Evolutionary conservation across 2,888 invertebrate genomes (phyloP).

Genomic region (Tinea trinotella): DNA sequence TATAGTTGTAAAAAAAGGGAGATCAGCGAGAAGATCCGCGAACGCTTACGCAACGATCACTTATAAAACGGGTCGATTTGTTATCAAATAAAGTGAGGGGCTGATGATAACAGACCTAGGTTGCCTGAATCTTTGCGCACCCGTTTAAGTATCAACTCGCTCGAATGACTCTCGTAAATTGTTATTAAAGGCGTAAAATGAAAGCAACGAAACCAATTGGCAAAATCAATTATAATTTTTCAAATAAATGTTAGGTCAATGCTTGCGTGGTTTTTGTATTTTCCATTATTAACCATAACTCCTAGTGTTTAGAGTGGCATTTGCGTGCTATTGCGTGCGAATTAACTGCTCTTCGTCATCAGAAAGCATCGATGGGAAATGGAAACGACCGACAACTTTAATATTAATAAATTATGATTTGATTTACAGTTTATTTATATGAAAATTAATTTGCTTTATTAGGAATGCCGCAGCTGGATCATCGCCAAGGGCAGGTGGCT

Average conservation of each 20-base stretch:
- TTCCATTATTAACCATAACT: background rate
- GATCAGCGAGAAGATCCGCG: background rate
- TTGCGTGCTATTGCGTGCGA: background rate
- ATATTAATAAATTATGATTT: too few species aligned
- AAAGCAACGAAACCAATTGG: background rate
- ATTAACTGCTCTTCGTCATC: background rate
- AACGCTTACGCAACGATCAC: background rate
- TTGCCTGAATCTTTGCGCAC: too few species aligned
- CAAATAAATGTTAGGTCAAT: background rate
- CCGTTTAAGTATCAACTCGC: background rate
- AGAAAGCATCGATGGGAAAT: background rate
- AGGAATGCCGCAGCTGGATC: conserved; percentile 4
- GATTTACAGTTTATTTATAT: background rate
- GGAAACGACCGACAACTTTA: too few species aligned
- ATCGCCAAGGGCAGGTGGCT: background rate
- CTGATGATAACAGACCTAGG: too few species aligned
- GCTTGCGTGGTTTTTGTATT: background rate
- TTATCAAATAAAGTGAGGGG: too few species aligned
- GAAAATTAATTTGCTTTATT: background rate
- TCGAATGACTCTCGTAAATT: background rate
- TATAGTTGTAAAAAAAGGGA: background rate
- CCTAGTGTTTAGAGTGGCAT: background rate
- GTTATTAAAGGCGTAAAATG: background rate
- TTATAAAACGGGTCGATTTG: too few species aligned
- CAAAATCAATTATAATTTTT: background rate